Base-by-base conservation (phyloP, 2,113 vertebrate genomes). In the Dicaeum eximium region DNA sequence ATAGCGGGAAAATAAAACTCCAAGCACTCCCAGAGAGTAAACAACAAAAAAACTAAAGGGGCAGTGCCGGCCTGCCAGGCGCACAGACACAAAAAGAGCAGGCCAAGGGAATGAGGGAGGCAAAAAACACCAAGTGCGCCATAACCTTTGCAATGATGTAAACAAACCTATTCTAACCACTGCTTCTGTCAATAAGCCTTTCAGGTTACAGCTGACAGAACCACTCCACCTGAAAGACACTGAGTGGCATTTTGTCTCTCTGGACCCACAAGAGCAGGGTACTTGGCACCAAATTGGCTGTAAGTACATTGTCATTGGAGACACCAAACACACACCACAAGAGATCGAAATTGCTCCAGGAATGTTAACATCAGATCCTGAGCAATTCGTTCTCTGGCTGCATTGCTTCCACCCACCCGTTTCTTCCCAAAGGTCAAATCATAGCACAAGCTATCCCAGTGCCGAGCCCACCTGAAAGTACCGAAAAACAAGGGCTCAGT, bases 91-190 rank as follows among this genome's bases (percentile, higher is more conserved):
- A 28, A 38, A 28, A 13, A 28, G 58, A 28, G 25, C 37, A 61
- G 58, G 12, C 11, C 17, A 19, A 20, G 11, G 12, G 8, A 61
- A 61, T 28, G 14, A 4, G 17, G 8, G 17, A 28, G 18, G 8
- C 5, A 4, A 28, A 13, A 38, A 13, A 56, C 19, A 56, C 30
- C 17, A 20, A 31, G 30, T 11, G 4, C 6, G 3, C 3, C 2
- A 27, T 53, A 56, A 14, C 18, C 54, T 56, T 56, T 56, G 13
- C 19, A 21, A 14, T 56, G 54, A 23, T 11, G 9, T 28, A 7
- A 9, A 8, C 38, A 4, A 30, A 62, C 27, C 37, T 40, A 7
- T 30, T 20, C 12, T 62, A 62, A 62, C 25, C 7, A 10, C 8
- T 13, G 9, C 6, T n/a, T 61, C 24, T 38, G 1, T 38, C 6